Evolutionary conservation across 2,888 invertebrate species (phyloP).

Genomic region (Chloroclysta siterata): DNA sequence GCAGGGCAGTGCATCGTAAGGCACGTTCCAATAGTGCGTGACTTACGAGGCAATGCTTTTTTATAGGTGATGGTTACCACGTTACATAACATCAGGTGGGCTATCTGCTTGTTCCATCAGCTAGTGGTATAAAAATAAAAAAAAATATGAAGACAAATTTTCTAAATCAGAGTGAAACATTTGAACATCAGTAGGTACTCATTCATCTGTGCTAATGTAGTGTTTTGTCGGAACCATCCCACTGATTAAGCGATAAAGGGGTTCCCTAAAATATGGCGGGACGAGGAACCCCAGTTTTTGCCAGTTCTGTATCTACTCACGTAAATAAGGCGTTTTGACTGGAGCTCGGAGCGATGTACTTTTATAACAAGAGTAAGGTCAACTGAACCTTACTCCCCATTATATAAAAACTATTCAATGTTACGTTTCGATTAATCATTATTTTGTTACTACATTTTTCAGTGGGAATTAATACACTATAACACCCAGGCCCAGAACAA

Average conservation of each 20-base stretch:
- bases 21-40: too few species aligned
- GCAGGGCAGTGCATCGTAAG: too few species aligned
- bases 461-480: too few species aligned
- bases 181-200: neutral
- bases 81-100: too few species aligned
- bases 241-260: conserved; percentile 40
- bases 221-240: conserved; percentile 34
- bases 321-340: conserved; percentile 18
- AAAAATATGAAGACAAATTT: too few species aligned
- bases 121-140: too few species aligned
- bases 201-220: conserved; percentile 13
- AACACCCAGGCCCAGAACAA: too few species aligned
- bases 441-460: neutral
- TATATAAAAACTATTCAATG: too few species aligned
- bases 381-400: neutral
- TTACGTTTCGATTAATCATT: neutral
- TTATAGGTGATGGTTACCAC: too few species aligned
- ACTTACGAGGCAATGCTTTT: too few species aligned
- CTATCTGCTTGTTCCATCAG: too few species aligned
- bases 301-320: conserved; percentile 11
- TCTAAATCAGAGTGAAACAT: conserved; percentile 7
- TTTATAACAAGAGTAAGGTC: neutral
- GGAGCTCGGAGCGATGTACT: neutral
- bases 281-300: conserved; percentile 26
- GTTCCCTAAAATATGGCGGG: conserved; percentile 33